phyloP scores from a whole-genome alignment of 2,888 invertebrate species.

The Heliconius erato region DNA sequence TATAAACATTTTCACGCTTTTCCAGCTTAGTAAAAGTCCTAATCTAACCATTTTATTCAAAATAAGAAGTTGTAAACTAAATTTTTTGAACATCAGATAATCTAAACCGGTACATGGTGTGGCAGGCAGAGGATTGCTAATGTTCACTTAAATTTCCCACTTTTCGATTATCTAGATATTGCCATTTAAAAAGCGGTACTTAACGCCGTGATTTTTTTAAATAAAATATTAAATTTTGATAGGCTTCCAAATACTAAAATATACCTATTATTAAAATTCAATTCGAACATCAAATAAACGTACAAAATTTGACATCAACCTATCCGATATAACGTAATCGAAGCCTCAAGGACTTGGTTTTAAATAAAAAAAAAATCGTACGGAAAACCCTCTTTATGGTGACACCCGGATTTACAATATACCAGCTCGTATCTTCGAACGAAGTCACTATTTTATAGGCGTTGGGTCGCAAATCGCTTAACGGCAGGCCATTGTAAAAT shows the following conservation, averaged over 20 bases:
- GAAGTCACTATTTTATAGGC: conserved; percentile 56
- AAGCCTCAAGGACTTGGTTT: conserved; percentile 67
- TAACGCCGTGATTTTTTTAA: no score
- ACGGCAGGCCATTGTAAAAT: conserved; percentile 57
- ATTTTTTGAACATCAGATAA: no score
- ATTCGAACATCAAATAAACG: conserved; percentile 25
- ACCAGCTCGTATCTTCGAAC: conserved; percentile 66
- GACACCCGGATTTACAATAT: conserved; percentile 78
- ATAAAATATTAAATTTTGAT: conserved; percentile 4
- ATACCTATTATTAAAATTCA: conserved; percentile 5
- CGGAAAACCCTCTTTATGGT: conserved; percentile 79
- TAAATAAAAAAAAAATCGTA: conserved; percentile 76
- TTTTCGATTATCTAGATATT: no score
- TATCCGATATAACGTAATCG: conserved; percentile 22
- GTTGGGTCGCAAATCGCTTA: conserved; percentile 69
- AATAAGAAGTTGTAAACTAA: no score
- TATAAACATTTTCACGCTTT: no score
- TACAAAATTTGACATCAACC: conserved; percentile 26
- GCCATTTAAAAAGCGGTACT: no score
- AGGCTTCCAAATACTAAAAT: neutral
- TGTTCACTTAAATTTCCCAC: no score
- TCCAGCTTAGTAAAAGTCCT: no score
- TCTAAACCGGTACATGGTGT: no score
- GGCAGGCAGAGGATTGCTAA: no score
- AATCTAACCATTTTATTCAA: no score